Evolutionary conservation across 2,888 invertebrate species (phyloP).

Genomic region (Drosophila histrio): DNA sequence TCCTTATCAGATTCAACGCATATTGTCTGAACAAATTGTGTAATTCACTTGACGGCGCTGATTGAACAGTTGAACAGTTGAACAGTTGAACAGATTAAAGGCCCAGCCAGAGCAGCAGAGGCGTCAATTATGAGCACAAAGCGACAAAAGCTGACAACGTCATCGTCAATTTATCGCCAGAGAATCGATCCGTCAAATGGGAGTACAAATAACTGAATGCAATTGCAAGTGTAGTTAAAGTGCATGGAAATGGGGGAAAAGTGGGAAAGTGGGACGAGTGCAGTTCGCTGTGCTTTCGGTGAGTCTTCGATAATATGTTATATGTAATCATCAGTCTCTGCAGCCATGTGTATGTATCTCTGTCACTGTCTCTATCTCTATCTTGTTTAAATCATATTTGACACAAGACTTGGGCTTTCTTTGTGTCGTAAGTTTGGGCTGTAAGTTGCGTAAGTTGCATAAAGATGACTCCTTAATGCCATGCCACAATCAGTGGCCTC

Average conservation of each 20-base stretch:
- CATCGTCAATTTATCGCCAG: conserved; percentile 43
- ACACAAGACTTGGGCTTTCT: conserved; percentile 52
- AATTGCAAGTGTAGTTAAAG: conserved; percentile 58
- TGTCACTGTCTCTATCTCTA: neutral
- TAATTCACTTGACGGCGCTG: conserved; percentile 64
- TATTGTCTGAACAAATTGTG: conserved; percentile 65
- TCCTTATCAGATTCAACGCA: conserved; percentile 65
- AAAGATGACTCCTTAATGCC: conserved; percentile 16
- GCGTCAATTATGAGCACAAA: conserved; percentile 67
- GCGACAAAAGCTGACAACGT: conserved; percentile 58
- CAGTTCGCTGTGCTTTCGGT: conserved; percentile 67
- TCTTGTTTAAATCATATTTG: conserved; percentile 47
- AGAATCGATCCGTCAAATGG: conserved; percentile 35
- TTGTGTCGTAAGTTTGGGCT: conserved; percentile 47
- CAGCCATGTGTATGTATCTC: neutral
- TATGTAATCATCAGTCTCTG: conserved; percentile 59
- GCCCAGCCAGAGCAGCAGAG: conserved; percentile 23
- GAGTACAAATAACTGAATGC: conserved; percentile 40
- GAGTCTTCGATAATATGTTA: conserved; percentile 55
- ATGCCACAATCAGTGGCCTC: conserved; percentile 60
- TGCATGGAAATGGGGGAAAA: conserved; percentile 62
- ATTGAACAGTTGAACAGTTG: conserved; percentile 42
- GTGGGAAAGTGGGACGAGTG: conserved; percentile 70
- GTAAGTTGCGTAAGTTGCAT: conserved; percentile 48
- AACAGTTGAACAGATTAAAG: neutral